A percentile compares a stretch with the other conserved stretches of the same genome.
Conservation (phyloP, 2,113 vertebrate species). For the Ia io region DNA sequence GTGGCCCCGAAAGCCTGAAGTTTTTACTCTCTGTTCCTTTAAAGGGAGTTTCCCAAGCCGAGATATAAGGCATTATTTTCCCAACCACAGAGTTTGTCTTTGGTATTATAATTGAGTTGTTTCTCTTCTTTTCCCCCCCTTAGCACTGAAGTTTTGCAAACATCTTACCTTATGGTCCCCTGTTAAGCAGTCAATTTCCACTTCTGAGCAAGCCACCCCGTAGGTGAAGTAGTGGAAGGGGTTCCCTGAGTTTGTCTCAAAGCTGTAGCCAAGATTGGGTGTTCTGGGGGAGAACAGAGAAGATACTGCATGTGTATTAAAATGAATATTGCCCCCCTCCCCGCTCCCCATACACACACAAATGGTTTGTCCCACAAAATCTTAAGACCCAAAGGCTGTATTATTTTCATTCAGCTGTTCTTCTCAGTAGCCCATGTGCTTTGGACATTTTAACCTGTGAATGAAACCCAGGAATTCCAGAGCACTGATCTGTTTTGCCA, state of each 20-base stretch:
- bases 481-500: background rate
- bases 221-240: slow-evolving; percentile 92
- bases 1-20: background rate
- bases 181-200: slow-evolving; percentile 96
- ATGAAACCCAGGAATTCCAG: background rate
- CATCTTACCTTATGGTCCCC: slow-evolving; percentile 92
- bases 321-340: background rate
- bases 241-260: slow-evolving; percentile 89
- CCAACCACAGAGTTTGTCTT: background rate
- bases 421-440: background rate
- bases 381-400: background rate
- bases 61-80: background rate
- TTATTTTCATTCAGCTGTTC: background rate
- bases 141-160: background rate
- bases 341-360: background rate
- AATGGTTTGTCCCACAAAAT: background rate
- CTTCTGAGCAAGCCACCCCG: slow-evolving; percentile 93
- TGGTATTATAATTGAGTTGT: slow-evolving; percentile 47
- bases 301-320: background rate
- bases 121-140: background rate
- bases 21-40: background rate
- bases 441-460: background rate
- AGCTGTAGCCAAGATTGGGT: slow-evolving; percentile 90
- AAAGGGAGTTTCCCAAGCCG: background rate
- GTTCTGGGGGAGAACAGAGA: slow-evolving; percentile 81